Base-by-base conservation (phyloP, 2,797 vertebrate genomes). In the Scomberomorus guttatus region DNA sequence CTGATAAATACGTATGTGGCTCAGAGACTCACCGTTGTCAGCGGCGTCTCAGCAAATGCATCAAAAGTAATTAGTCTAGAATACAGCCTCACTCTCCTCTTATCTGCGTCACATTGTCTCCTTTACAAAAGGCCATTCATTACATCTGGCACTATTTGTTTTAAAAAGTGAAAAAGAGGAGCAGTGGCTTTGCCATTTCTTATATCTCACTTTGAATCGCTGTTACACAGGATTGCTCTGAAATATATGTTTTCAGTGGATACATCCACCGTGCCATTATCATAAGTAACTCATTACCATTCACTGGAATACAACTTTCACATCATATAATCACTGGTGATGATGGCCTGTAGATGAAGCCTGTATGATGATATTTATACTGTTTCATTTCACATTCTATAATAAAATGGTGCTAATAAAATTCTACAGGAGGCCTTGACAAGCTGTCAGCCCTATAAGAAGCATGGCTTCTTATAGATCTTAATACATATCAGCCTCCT, bases 1-100 rank as follows among this genome's bases (percentile, higher is more conserved):
- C 91, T 94, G 93, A 95, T 94, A 94, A 94, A 95, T 95, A 93
- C 92, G 80, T 90, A 90, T 91, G 92, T 87, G 87, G 91, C 91
- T 87, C 44, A 3, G 90, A 92, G 91, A 92, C 93, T 90, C 81
- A n/a, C 72, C 69, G 74, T 87, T 92, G 91, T 94, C 90, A 89
- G 82, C 77, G 14, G 61, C 56, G 76, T 89, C 92, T 91, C 77
- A 79, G 91, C 91, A 92, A 94, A 92, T 86, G 90, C 90, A 90
- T 94, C 90, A 92, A 84, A 92, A 90, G 92, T 94, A 94, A 95
- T 95, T 95, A 95, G 92, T 92, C 87, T 76, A 66, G 89, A 90
- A 85, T 91, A 91, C 86, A 81, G 90, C 88, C 92, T 82, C 22
- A 20, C 71, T 82, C 83, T 50, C 60, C 80, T 89, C 86, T 94